A percentile compares a stretch with the other conserved stretches of the same genome.
These are phyloP conservation scores for Palaemon carinicauda DNA, from an alignment of 1,140 invertebrate species.

Conservation along the genomic window DNA sequence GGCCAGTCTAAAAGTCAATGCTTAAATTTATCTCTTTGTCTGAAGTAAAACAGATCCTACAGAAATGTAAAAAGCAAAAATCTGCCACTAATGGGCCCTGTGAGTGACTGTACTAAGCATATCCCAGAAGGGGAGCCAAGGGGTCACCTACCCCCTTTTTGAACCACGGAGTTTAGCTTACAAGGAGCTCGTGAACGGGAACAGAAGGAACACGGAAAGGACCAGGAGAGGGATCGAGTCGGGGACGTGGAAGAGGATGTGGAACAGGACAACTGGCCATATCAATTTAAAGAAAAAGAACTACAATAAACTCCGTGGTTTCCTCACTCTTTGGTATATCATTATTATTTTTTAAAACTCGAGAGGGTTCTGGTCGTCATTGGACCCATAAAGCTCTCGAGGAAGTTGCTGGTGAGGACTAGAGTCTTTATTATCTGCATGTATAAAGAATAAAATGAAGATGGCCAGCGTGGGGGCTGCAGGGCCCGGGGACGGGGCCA, in stretches of 20 bases:
- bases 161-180: constrained; percentile 35
- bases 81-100: constrained; percentile 6
- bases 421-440: not conserved
- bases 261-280: not conserved
- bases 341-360: not conserved
- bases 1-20: constrained; percentile 40
- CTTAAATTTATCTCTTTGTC: constrained; percentile 16
- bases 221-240: not conserved
- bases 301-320: constrained; percentile 16
- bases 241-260: not conserved
- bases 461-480: constrained; percentile 39
- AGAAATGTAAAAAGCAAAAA: constrained; percentile 8
- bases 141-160: not conserved
- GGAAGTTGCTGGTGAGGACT: not conserved
- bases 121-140: constrained; percentile 17
- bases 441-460: not conserved
- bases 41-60: constrained; percentile 29
- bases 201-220: not conserved
- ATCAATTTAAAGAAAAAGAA: too few species aligned
- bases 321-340: not conserved
- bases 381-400: constrained; percentile 13
- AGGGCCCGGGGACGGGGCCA: constrained; percentile 36
- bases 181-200: not conserved
- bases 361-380: constrained; percentile 14
- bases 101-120: constrained; percentile 19